A percentile compares a stretch with the other conserved stretches of the same genome.
Evolutionary conservation across 2,888 invertebrate genomes (phyloP).

Genomic region (Adela reaumurella): DNA sequence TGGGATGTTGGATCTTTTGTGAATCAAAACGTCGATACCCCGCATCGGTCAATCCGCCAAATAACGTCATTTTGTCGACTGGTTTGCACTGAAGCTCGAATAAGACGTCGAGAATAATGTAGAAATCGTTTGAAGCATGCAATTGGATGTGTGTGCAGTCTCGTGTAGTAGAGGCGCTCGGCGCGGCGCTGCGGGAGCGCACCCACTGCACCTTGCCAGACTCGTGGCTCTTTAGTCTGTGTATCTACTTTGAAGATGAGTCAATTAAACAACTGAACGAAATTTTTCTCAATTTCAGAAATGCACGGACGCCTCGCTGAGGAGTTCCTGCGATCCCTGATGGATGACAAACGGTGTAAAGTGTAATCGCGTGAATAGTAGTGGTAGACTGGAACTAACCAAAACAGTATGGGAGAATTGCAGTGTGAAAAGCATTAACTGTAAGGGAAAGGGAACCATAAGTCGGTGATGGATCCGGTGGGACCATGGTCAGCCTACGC

Average conservation of each 20-base stretch:
- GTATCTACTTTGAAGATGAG: background rate
- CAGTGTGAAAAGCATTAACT: background rate
- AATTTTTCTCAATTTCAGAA: background rate
- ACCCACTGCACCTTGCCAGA: background rate
- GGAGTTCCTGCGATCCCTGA: background rate
- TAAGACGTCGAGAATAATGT: background rate
- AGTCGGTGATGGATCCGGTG: constrained; percentile 81
- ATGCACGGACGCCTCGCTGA: background rate
- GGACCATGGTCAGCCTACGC: constrained; percentile 84
- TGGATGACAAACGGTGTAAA: background rate
- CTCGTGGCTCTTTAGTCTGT: background rate
- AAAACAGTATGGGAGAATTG: background rate
- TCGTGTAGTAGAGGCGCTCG: no score
- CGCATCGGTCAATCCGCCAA: background rate
- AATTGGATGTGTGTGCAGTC: background rate
- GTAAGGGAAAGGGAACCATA: background rate
- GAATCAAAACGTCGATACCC: background rate
- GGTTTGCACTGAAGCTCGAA: background rate
- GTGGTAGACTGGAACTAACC: background rate
- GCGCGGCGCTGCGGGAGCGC: background rate
- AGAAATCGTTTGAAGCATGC: background rate
- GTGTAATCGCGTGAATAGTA: background rate
- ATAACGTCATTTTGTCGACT: background rate
- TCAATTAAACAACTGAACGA: background rate
- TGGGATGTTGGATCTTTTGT: background rate